These are phyloP conservation scores for Chloroclystis v-ata DNA, from an alignment of 2,888 invertebrate genomes.

Conservation along the genomic window DNA sequence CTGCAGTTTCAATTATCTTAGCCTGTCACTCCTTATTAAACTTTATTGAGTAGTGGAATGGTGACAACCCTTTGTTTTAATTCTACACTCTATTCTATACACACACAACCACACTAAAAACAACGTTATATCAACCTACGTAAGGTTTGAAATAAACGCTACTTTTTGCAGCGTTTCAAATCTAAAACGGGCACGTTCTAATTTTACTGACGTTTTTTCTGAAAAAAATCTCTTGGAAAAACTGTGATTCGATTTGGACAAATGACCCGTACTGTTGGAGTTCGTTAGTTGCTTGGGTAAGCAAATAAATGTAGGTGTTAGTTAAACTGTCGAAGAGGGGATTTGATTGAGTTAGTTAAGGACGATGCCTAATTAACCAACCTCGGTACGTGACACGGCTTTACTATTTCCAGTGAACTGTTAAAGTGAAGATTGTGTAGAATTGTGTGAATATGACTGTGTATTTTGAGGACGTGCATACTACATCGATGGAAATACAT, in stretches of 20 bases:
- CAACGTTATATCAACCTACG: conserved; percentile 17
- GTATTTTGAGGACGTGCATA: no score
- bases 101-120: conserved; percentile 22
- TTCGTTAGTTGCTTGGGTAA: conserved; percentile 36
- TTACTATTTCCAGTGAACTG: not conserved
- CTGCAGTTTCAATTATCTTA: conserved; percentile 33
- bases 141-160: conserved; percentile 23
- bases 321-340: conserved; percentile 13
- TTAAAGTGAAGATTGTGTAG: no score
- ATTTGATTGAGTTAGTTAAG: conserved; percentile 15
- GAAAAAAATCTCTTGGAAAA: conserved; percentile 45
- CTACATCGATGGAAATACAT: no score
- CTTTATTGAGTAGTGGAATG: conserved; percentile 58
- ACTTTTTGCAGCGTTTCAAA: conserved; percentile 39
- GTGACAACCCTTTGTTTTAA: conserved; percentile 66
- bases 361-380: conserved; percentile 5
- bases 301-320: conserved; percentile 24
- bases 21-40: conserved; percentile 56
- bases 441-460: not conserved
- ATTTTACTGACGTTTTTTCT: conserved; percentile 50
- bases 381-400: not conserved
- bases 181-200: conserved; percentile 54
- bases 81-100: conserved; percentile 44
- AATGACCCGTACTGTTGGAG: conserved; percentile 36
- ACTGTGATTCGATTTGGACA: conserved; percentile 49